Conservation (phyloP, 2,888 invertebrate species). For the Amphipyra tragopoginis region DNA sequence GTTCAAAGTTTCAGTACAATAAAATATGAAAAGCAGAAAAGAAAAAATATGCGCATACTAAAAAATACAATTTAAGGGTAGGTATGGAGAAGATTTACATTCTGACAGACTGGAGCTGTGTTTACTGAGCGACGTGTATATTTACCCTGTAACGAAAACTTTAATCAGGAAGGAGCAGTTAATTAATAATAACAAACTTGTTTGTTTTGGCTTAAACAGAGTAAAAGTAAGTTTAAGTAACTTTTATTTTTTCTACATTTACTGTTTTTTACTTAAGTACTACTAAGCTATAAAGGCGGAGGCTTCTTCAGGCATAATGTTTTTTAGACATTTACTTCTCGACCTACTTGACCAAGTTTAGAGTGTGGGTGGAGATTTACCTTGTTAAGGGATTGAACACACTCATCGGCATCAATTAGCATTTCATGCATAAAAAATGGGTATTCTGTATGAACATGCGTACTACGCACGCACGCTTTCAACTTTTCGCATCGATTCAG, state of each 20-base stretch:
- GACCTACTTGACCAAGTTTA: constrained; percentile 27
- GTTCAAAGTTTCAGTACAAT: constrained; percentile 1
- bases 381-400: background rate
- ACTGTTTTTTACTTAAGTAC: constrained; percentile 20
- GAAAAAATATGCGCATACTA: constrained; percentile 23
- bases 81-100: constrained; percentile 28
- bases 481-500: no score
- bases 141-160: constrained; percentile 47
- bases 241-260: constrained; percentile 31
- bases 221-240: constrained; percentile 17
- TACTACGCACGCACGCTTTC: no score
- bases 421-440: no score
- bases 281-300: constrained; percentile 5
- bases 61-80: constrained; percentile 24
- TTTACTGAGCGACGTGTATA: constrained; percentile 43
- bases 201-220: constrained; percentile 37
- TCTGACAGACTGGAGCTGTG: constrained; percentile 28
- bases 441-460: no score
- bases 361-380: constrained; percentile 16
- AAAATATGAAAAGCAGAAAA: constrained; percentile 9
- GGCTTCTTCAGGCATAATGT: constrained; percentile 4
- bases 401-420: no score
- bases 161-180: constrained; percentile 53
- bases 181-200: constrained; percentile 58
- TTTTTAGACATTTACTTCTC: constrained; percentile 17